Base-by-base conservation (phyloP, 2,113 vertebrate genomes). In the Bubo blakistoni region DNA sequence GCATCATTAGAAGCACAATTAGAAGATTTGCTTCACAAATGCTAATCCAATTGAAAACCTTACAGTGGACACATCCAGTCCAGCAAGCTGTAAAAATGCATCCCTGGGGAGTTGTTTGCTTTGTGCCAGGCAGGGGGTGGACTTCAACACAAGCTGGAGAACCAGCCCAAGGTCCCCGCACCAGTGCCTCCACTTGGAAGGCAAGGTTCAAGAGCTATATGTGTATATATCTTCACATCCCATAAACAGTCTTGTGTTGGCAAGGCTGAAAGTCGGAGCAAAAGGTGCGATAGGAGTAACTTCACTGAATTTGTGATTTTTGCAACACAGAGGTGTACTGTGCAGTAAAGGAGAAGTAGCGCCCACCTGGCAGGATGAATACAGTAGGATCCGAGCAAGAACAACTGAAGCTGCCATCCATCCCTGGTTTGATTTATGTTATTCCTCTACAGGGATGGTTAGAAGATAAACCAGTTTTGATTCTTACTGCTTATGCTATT, bases 191-290 rank as follows among this genome's bases (percentile, higher is more conserved):
- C 44, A 4, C 1, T 3, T 32, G 58, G 46, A 84, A n/a, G 42
- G 30, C 42, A 71, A 47, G 38, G 32, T 16, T 46, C 40, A 70
- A 78, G 30, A 32, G 22, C 21, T 57, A 0, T 19, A 2, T 1
- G 7, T 16, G 4, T 26, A 6, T 9, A 8, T 5, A 69, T 55
- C 29, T 65, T 36, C 24, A 13, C 0, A 0, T 21, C 14, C 54
- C 29, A 1, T n/a, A 21, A 38, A 10, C 2, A 3, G 47, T 42
- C 34, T 69, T 12, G 16, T 19, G 15, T 6, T 24, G 17, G 9
- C 49, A 62, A 86, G 67, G 51, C 14, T 26, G 21, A 58, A 72
- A 25, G 24, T 54, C 49, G 79, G 73, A 65, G 34, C 40, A 65
- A 52, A 88, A 70, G 16, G 19, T 58, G 40, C 1, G 2, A 18